These are phyloP conservation scores for Leucoma salicis DNA, from an alignment of 2,888 invertebrate species.

Conservation along the genomic window DNA sequence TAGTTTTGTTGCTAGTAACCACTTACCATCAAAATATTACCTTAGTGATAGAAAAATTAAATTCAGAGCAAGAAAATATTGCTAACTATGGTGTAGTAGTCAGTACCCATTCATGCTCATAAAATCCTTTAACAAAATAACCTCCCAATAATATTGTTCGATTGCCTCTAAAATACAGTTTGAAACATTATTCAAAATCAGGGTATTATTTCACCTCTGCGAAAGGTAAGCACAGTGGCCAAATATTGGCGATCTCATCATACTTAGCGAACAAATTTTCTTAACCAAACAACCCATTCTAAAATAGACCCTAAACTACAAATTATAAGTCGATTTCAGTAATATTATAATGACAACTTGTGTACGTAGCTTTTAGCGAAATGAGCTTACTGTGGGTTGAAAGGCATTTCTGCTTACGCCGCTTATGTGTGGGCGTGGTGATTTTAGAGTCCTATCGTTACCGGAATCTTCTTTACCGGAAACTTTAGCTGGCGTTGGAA, in stretches of 20 bases:
- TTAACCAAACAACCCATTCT: conserved; percentile 15
- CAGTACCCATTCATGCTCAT: too few species aligned
- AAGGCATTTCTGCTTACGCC: conserved; percentile 2
- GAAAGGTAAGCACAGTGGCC: conserved; percentile 23
- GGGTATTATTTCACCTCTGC: conserved; percentile 24
- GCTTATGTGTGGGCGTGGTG: not conserved
- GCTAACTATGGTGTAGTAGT: too few species aligned
- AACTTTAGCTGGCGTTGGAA: not conserved
- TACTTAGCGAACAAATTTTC: conserved; percentile 27
- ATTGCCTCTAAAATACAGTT: conserved; percentile 19
- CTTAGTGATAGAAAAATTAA: too few species aligned
- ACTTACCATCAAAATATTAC: too few species aligned
- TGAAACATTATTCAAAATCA: conserved; percentile 32
- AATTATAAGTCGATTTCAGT: conserved; percentile 6
- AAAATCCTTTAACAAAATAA: too few species aligned
- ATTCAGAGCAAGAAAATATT: too few species aligned
- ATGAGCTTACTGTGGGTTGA: conserved; percentile 8
- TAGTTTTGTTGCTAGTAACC: too few species aligned
- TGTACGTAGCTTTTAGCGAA: conserved; percentile 12
- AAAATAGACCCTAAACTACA: conserved; percentile 17
- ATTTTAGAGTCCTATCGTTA: not conserved
- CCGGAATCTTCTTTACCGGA: not conserved
- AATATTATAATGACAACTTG: not conserved
- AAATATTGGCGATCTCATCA: conserved; percentile 35
- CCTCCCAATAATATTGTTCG: conserved; percentile 14